Base-by-base conservation (phyloP, 1,140 invertebrate genomes). In the Bombyx mandarina region DNA sequence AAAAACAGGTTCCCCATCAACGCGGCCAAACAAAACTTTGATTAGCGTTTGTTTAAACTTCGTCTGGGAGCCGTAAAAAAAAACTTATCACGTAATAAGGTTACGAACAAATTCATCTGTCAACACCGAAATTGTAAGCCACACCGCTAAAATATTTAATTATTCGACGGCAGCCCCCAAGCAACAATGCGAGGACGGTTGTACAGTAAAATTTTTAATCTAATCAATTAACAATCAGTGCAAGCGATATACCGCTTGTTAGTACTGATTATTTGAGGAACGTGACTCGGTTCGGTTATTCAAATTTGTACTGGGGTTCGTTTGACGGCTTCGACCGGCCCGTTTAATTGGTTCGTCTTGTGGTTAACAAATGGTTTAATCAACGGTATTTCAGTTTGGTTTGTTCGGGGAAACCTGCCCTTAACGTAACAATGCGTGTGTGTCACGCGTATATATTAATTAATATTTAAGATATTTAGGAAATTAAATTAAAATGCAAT, bases 201-300 rank as follows among this genome's bases (percentile, higher is more conserved):
- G 77, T 35, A 76, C 62, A 62, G 73, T 71, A 77, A 82, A 84
- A 76, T 87, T 87, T 84, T 84, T 87, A 87, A 87, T 84, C 79
- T 79, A 85, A 87, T 87, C 82, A 87, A 87, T 87, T 85, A 87
- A 77, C 84, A 87, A 87, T 87, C 84, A 87, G 77, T 79, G 84
- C 82, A 82, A 87, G 67, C 82, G 82, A 87, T 85, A 87, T 73
- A 79, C 74, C 76, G 78, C 82, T 87, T 84, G 82, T 86, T 87
- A 86, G 75, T 73, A 61, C 73, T 82, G 76, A 67, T 83, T 86
- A 86, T 86, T 86, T 86, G 80, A 66, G 55, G 77, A 76, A 83
- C 84, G 82, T 87, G 82, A 86, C 80, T 79, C 64, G 82, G 57
- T 61, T 69, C 26, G 26, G 26, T 35, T 83, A 83, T 85, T 82